phyloP scores from a whole-genome alignment of 2,888 invertebrate genomes.

The Agonopterix arenella region DNA sequence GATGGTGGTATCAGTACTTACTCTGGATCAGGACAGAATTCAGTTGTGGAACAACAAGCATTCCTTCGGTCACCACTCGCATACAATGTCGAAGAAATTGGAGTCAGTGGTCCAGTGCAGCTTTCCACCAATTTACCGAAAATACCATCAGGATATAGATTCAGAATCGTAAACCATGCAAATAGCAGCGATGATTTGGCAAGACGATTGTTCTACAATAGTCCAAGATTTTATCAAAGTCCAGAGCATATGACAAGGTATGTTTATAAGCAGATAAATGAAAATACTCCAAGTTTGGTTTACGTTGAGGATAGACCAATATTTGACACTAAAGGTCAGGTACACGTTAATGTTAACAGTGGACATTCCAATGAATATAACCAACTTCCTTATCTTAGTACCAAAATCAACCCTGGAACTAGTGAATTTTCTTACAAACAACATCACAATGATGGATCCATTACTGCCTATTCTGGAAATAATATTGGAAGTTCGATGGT shows the following conservation, averaged over 20 bases:
- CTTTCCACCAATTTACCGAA: conserved; percentile 5
- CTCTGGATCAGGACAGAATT: conserved; percentile 1
- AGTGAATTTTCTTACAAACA: neutral
- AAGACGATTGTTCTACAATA: neutral
- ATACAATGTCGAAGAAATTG: conserved; percentile 11
- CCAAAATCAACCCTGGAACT: neutral
- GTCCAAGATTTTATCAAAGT: neutral
- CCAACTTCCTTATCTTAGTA: neutral
- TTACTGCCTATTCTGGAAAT: neutral
- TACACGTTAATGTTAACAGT: neutral
- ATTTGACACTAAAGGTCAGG: neutral
- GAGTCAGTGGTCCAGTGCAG: conserved; percentile 1
- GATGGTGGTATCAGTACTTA: conserved; percentile 4
- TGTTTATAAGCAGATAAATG: conserved; percentile 2
- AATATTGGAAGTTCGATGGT: no score
- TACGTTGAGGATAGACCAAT: neutral
- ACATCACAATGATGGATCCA: neutral
- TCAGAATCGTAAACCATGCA: neutral
- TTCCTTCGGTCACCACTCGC: conserved; percentile 1
- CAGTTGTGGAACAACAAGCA: conserved; percentile 10
- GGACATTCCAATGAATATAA: neutral
- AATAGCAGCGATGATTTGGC: no score
- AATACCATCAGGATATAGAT: conserved; percentile 1
- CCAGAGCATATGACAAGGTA: neutral
- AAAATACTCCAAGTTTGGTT: neutral